Conservation (phyloP, 2,797 vertebrate species). For the Falco berigora region DNA sequence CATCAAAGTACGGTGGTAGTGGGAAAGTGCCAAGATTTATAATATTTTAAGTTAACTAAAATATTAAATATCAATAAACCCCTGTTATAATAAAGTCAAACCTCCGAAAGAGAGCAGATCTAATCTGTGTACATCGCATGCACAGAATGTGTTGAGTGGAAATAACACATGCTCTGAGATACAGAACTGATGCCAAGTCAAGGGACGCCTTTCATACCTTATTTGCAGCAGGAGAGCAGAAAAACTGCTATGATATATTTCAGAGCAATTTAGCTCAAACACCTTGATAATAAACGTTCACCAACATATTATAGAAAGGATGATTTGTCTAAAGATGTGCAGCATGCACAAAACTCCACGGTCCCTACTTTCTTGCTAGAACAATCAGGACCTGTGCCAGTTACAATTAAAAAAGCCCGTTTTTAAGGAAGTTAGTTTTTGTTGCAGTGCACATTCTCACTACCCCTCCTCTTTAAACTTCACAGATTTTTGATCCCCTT, state of each 20-base stretch:
- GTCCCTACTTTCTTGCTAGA: neutral
- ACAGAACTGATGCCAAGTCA: neutral
- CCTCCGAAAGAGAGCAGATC: neutral
- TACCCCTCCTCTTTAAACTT: neutral
- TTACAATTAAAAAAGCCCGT: neutral
- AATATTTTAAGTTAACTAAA: neutral
- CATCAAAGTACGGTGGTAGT: fast-evolving
- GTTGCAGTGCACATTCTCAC: neutral
- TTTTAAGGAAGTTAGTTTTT: neutral
- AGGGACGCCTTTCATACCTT: neutral
- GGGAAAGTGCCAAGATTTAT: neutral
- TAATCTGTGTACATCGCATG: neutral
- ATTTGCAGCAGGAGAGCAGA: neutral
- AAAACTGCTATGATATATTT: neutral
- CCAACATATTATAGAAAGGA: neutral
- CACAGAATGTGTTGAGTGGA: neutral
- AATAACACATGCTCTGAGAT: neutral
- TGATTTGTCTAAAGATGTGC: neutral
- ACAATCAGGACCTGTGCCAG: neutral
- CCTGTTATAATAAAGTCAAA: neutral
- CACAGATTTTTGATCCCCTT: neutral
- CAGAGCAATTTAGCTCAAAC: neutral
- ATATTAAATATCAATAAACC: neutral
- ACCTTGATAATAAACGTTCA: neutral
- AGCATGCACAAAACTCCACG: neutral